Percentiles rank a stretch among this genome's conserved stretches.
Evolutionary conservation across 2,113 vertebrate species (phyloP).

Genomic region (Tyrannus savana): DNA sequence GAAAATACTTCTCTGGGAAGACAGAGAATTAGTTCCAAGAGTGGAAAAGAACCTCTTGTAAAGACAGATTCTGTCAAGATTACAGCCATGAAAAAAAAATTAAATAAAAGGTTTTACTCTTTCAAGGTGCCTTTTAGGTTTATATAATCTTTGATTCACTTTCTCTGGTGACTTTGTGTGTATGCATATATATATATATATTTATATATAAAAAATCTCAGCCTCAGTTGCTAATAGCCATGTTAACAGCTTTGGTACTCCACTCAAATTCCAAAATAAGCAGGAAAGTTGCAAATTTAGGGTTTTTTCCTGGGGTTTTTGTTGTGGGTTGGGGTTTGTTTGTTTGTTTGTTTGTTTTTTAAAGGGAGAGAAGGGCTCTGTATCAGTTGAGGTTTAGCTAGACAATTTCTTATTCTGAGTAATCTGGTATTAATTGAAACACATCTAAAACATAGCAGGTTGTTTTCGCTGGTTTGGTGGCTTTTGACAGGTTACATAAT

Average conservation of each 20-base stretch:
- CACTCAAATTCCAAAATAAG: not conserved
- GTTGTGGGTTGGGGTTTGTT: no score
- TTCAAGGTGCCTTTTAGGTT: not conserved
- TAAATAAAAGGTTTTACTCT: accelerated
- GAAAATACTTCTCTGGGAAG: not conserved
- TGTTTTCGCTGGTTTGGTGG: not conserved
- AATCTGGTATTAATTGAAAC: not conserved
- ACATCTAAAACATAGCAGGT: not conserved
- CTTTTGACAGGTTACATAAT: not conserved
- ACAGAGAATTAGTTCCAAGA: not conserved
- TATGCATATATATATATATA: not conserved
- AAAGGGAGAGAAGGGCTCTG: not conserved
- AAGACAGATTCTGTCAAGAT: not conserved
- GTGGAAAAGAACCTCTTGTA: not conserved
- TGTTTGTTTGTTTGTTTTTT: not conserved
- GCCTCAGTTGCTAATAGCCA: not conserved
- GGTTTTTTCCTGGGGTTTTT: not conserved
- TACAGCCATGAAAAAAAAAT: not conserved
- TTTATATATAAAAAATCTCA: not conserved
- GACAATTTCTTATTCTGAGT: not conserved
- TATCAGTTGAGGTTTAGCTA: not conserved
- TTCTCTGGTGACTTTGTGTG: not conserved
- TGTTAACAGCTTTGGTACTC: not conserved
- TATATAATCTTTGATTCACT: not conserved
- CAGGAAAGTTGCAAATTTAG: not conserved